Evolutionary conservation across 2,113 vertebrate genomes (phyloP), one percentile per base, ranked within the genome.

Genomic region (Chloroceryle aenea): DNA sequence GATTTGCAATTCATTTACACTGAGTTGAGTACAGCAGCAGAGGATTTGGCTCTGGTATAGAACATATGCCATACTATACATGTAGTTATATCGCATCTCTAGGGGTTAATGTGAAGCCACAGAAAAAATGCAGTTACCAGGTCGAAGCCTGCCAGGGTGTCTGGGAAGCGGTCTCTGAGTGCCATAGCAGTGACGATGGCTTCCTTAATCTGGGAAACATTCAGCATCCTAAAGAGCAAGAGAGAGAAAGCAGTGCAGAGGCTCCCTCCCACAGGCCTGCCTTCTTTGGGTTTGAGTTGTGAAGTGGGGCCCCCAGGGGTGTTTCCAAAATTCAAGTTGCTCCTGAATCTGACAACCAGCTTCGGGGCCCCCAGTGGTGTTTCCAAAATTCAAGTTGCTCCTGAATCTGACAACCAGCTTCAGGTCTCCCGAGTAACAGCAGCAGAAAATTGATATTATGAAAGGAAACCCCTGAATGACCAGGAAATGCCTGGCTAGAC

Each of bases 81-180:
- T 29, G 23, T 15, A 30, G 20, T 59, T 84, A 15, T 18, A 75
- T 34, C 6, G 6, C 59, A 80, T 43, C 53, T 82, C 52, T 36
- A 69, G 43, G 63, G 68, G 82, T 87, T 93, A 94, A 85, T 3
- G 2, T 3, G 4, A 72, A 96, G 47, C 43, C 87, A 73, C 50
- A 20, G 43, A 85, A 97, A 53, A 82, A 96, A 89, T 26, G 47
- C 6, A 6, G 30, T 98, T 97, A 99, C 99, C 98, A 99, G 92
- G 93, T 99, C 99, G 88, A 99, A 99, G 14, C 99, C 99, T 62
- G 98, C 99, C 98, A 99, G 96, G 67, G 96, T 98, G 34, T 98
- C 97, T 38, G 99, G 98, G 91, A 99, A 99, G 48, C 34, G 87
- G 59, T 34, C 87, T 85, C 97, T 97, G 48, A 99, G 98, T 13